Evolutionary conservation across 2,113 vertebrate species (phyloP), one percentile per base, ranked within the genome.

Genomic region (Cairina moschata): DNA sequence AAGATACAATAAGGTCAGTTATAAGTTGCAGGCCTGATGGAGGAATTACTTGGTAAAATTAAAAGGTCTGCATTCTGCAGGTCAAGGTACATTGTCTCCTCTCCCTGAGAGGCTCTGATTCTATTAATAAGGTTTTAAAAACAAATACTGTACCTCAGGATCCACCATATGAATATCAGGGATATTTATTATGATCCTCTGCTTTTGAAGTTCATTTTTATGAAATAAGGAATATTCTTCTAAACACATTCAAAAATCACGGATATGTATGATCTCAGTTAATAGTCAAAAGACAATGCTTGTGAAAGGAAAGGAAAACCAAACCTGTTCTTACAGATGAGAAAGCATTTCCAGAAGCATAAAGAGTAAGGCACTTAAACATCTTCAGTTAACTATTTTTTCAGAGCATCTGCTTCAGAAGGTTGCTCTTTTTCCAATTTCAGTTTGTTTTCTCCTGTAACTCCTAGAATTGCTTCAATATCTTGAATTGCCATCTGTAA

Each of bases 391-490:
- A 93, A 80, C 83, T 97, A 85, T 62, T 96, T 87, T 52, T 83
- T 48, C 74, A 84, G 42, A 82, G 36, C 62, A 74, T 92, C 62
- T 60, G 96, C 85, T 97, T 93, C 87, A 34, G 31, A 83, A 78
- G 76, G 75, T 72, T 93, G 60, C 56, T 97, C 85, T 59, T 97
- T 96, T 95, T 96, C 91, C 96, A 88, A 97, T 93, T 91, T 96
- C 81, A 97, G 81, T 97, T 98, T 98, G 95, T 99, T 99, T 97
- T 98, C 97, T 95, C 95, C 91, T 77, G 97, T 98, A 95, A 98
- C 95, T 97, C 98, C 97, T 84, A 99, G 94, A 91, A 99, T 98
- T 58, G 83, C 91, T 90, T 99, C 97, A 29, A 98, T 97, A 54
- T 98, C 98, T 93, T 81, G 93, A 83, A 99, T 98, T 81, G 98